These are phyloP conservation scores for Oreochromis mossambicus DNA, from an alignment of 2,797 vertebrate genomes.

Conservation along the genomic window DNA sequence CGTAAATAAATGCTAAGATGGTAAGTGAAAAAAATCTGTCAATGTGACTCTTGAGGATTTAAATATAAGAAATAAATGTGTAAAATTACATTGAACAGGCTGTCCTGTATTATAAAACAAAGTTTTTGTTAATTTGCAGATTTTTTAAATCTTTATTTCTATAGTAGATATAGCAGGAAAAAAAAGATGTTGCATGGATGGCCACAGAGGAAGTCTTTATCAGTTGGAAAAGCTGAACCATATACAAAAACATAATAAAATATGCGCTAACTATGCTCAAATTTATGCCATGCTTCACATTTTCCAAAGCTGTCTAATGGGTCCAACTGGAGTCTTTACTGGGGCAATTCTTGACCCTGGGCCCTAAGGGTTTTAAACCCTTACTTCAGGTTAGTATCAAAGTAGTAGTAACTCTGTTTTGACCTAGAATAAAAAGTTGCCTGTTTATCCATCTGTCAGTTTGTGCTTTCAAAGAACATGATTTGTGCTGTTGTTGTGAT, in stretches of 20 bases:
- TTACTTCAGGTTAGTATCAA: neutral
- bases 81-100: neutral
- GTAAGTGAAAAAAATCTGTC: neutral
- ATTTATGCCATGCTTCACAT: neutral
- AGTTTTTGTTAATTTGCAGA: neutral
- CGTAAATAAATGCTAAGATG: neutral
- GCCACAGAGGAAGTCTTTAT: neutral
- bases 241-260: neutral
- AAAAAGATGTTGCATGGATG: neutral
- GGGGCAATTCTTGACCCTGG: neutral
- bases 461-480: neutral
- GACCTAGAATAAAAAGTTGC: neutral
- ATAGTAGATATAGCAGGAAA: neutral
- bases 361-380: neutral
- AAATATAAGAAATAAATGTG: neutral
- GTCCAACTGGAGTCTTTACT: neutral
- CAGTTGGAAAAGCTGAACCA: neutral
- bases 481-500: neutral
- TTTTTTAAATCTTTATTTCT: neutral
- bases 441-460: neutral
- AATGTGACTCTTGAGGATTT: neutral
- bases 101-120: neutral
- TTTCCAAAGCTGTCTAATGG: neutral
- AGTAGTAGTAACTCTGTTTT: neutral
- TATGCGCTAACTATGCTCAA: neutral